Base-by-base conservation (phyloP, 2,888 invertebrate species). In the Fabriciana adippe region DNA sequence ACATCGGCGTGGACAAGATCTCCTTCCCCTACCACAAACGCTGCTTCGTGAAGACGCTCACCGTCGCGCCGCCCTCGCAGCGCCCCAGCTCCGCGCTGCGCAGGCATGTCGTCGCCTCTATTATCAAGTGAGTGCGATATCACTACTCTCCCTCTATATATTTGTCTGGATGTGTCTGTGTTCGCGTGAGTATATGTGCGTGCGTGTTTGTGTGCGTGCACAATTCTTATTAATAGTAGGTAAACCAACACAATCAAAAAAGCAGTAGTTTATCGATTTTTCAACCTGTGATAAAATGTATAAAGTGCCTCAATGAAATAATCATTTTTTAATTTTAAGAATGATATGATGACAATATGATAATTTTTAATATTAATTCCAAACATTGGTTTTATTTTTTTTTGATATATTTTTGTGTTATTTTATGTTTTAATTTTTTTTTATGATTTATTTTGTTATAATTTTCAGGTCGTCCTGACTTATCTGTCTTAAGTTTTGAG, bases 91-190 rank as follows among this genome's bases (percentile, higher is more conserved):
- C 95, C 21, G 96, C 96, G 78, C 90, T 98, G 56, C 94, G 97
- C 75, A 95, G 97, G 83, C 94, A 96, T 70, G 97, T 97, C 18
- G 96, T 98, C 65, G 95, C 95, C 14, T 95, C 97, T 74, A 98
- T 98, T 64, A 97, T 98, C 71, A 97, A 97, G 98, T 97, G 87
- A 80, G 84, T 64, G 26, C 35, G 35, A 11, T 2, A 2, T 41
- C 11, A 11, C 35, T 41, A 11, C 35, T 8, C 8, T 41, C 35
- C 11, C 35, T 11, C 11, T 31, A 55, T 18, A 18, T 55, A 6
- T 31, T 15, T 14, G 5, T 55, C 5, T 54, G 14, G 14, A 14
- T 26, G 21, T 14, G 6, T 26, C 0, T 26, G 26, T 26, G 26
- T 26, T 26, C 26, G 26, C 26, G 26, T 26, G 26, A 26, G 3